phyloP scores from a whole-genome alignment of 2,113 vertebrate species.

The Cyprinodon brontotheroides region DNA sequence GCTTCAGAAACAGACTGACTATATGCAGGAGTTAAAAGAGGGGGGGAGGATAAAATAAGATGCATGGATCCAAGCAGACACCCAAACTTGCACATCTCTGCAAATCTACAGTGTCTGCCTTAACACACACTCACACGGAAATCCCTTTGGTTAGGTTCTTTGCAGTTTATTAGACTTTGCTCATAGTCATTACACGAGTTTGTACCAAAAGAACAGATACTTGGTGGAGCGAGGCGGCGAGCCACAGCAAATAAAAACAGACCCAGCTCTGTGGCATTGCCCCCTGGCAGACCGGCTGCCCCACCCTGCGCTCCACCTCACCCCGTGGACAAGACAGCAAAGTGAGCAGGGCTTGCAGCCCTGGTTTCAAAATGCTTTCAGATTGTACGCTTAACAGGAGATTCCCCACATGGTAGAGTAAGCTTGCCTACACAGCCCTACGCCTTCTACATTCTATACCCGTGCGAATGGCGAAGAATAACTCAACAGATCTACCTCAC shows the following conservation, averaged over 20 bases:
- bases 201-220: constrained; percentile 79
- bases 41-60: neutral
- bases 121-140: constrained; percentile 63
- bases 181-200: constrained; percentile 78
- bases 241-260: constrained; percentile 74
- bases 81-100: constrained; percentile 20
- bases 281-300: constrained; percentile 82
- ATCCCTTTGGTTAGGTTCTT: constrained; percentile 70
- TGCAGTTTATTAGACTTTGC: constrained; percentile 83
- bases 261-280: constrained; percentile 70
- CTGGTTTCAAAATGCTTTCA: constrained; percentile 71
- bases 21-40: constrained; percentile 24
- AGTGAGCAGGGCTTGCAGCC: constrained; percentile 76
- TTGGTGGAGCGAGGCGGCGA: constrained; percentile 72
- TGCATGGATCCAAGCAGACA: constrained; percentile 36
- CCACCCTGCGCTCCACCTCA: constrained; percentile 71
- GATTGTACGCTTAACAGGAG: constrained; percentile 81
- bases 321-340: constrained; percentile 75
- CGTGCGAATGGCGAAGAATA: constrained; percentile 84
- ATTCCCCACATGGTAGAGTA: constrained; percentile 81
- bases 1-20: constrained; percentile 9
- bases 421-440: constrained; percentile 81
- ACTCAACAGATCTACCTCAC: constrained; percentile 83
- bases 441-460: constrained; percentile 83
- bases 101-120: constrained; percentile 12